Conservation (phyloP, 2,113 vertebrate genomes). For the Numida meleagris region DNA sequence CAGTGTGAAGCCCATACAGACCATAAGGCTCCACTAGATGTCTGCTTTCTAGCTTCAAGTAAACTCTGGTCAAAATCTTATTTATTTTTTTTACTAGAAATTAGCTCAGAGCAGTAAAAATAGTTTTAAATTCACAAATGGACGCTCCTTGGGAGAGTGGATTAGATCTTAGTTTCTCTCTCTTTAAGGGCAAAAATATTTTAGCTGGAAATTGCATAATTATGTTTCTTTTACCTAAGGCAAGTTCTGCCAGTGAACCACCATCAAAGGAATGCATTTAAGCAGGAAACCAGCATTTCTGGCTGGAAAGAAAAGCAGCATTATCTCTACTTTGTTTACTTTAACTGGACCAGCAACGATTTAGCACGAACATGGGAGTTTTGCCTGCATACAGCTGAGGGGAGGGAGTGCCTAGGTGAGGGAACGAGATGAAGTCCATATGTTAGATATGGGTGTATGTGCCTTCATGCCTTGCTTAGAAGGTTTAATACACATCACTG, state of each 20-base stretch:
- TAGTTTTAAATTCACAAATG: slow-evolving; percentile 1
- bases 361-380: slow-evolving; percentile 31
- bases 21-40: not conserved
- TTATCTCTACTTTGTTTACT: slow-evolving; percentile 58
- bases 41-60: not conserved
- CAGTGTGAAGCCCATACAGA: not conserved
- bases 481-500: slow-evolving; percentile 20
- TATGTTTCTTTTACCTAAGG: slow-evolving; percentile 67
- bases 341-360: slow-evolving; percentile 17
- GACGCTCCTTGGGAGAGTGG: not conserved
- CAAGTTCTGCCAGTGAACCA: slow-evolving; percentile 51
- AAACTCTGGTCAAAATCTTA: not conserved
- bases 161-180: slow-evolving; percentile 11
- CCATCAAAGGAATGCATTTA: slow-evolving; percentile 66
- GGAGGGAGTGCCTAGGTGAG: not conserved
- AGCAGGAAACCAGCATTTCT: slow-evolving; percentile 67
- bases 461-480: slow-evolving; percentile 22
- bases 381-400: not conserved
- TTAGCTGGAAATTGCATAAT: slow-evolving; percentile 60
- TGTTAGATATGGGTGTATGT: not conserved
- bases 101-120: not conserved
- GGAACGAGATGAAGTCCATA: slow-evolving; percentile 31
- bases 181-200: slow-evolving; percentile 28
- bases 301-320: slow-evolving; percentile 64
- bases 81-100: not conserved